phyloP scores from a whole-genome alignment of 2,797 vertebrate species.

The Mycteria americana region DNA sequence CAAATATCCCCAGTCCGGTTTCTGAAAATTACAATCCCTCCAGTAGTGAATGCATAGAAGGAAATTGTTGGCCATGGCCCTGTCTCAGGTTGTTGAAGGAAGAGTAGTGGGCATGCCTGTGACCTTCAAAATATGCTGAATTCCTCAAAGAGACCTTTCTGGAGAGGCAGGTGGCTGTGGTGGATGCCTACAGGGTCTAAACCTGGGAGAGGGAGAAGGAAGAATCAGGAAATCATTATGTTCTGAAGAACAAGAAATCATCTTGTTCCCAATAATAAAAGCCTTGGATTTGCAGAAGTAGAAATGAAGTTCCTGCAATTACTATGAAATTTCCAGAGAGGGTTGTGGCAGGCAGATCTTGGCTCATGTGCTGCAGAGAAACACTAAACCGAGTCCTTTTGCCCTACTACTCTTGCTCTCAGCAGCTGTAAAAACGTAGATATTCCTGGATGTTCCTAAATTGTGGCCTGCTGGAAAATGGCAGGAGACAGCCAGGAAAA shows the following conservation, averaged over 20 bases:
- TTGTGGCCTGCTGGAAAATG: not conserved
- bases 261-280: not conserved
- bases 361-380: not conserved
- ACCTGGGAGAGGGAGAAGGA: not conserved
- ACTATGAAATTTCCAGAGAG: not conserved
- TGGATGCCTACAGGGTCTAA: not conserved
- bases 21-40: not conserved
- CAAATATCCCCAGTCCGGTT: accelerated
- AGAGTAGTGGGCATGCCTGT: not conserved
- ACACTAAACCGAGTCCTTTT: not conserved
- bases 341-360: not conserved
- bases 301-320: not conserved
- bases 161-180: not conserved
- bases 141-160: not conserved
- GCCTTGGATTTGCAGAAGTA: not conserved
- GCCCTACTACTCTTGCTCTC: not conserved
- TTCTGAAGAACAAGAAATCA: not conserved
- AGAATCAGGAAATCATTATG: not conserved
- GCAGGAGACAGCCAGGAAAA: not conserved
- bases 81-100: not conserved
- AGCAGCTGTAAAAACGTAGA: not conserved
- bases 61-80: not conserved
- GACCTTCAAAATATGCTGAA: not conserved
- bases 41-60: not conserved
- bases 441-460: not conserved